A percentile compares a stretch with the other conserved stretches of the same genome.
phyloP scores from a whole-genome alignment of 2,888 invertebrate genomes.

The Thera britannica region DNA sequence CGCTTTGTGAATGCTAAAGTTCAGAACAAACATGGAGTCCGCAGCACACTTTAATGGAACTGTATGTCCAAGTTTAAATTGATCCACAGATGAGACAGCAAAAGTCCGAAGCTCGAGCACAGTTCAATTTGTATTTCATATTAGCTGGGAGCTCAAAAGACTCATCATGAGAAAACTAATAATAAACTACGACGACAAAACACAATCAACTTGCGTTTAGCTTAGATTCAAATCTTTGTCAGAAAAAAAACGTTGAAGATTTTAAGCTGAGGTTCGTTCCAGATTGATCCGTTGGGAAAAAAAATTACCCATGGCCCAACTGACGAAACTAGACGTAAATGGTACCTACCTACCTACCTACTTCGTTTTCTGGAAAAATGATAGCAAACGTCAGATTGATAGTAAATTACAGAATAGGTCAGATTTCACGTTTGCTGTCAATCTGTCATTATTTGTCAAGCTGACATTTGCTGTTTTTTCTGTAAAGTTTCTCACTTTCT shows the following conservation, averaged over 20 bases:
- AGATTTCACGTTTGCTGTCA: too few species aligned
- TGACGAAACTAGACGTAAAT: too few species aligned
- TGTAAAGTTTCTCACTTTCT: too few species aligned
- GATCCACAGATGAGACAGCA: constrained; percentile 23
- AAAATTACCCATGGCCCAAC: too few species aligned
- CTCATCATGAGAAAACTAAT: constrained; percentile 6
- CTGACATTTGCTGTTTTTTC: too few species aligned
- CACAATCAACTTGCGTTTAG: not conserved
- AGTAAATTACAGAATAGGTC: too few species aligned
- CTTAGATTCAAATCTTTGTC: not conserved
- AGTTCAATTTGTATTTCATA: constrained; percentile 24
- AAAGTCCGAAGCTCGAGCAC: constrained; percentile 10
- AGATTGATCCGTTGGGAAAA: too few species aligned
- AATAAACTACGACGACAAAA: not conserved
- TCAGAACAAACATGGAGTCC: constrained; percentile 16
- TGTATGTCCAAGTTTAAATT: constrained; percentile 30
- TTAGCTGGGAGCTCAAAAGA: constrained; percentile 18
- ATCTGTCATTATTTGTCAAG: too few species aligned
- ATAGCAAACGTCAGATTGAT: too few species aligned
- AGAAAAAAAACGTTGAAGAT: not conserved
- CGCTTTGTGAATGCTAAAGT: constrained; percentile 12
- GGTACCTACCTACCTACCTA: too few species aligned
- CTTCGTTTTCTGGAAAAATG: too few species aligned
- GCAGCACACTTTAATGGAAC: constrained; percentile 15
- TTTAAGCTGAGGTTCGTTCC: too few species aligned